Conservation (phyloP, 2,797 vertebrate species). For the Pseudopleuronectes americanus region DNA sequence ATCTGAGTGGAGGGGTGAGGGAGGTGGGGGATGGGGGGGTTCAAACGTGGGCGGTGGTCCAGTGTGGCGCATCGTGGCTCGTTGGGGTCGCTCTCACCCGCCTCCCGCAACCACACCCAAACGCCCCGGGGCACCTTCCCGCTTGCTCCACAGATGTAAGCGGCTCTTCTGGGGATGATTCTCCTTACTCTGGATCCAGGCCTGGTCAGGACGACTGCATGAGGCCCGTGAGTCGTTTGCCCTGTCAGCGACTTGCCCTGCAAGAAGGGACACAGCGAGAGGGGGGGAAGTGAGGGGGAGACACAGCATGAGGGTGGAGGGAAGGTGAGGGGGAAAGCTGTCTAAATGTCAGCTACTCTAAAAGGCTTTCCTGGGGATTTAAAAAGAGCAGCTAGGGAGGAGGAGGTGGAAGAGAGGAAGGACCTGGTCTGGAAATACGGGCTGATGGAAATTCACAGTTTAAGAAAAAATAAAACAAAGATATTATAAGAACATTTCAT, state of each 20-base stretch:
- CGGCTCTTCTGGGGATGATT: constrained; percentile 57
- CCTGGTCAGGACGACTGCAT: constrained; percentile 98
- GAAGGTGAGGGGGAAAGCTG: background rate
- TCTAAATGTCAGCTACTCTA: constrained; percentile 2
- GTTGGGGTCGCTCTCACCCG: constrained; percentile 16
- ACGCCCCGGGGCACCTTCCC: constrained; percentile 41
- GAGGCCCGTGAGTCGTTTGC: constrained; percentile 97
- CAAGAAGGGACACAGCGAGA: background rate
- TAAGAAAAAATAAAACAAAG: background rate
- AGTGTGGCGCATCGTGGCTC: constrained; percentile 30
- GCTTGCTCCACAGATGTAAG: constrained; percentile 39
- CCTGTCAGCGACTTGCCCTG: constrained; percentile 96
- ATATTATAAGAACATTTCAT: background rate
- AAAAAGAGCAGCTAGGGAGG: background rate
- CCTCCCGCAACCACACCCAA: constrained; percentile 47
- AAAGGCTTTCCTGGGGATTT: constrained; percentile 32
- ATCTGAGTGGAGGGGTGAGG: background rate
- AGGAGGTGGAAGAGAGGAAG: background rate
- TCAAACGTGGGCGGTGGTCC: constrained; percentile 33
- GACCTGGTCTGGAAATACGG: background rate
- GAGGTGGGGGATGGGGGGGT: background rate
- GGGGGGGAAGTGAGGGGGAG: background rate
- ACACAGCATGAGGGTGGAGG: background rate
- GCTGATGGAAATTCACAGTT: background rate
- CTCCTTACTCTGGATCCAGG: constrained; percentile 58